Percentiles rank a stretch among this genome's conserved stretches.
Conservation (phyloP, 2,113 vertebrate species). For the Protobothrops flavoviridis region DNA sequence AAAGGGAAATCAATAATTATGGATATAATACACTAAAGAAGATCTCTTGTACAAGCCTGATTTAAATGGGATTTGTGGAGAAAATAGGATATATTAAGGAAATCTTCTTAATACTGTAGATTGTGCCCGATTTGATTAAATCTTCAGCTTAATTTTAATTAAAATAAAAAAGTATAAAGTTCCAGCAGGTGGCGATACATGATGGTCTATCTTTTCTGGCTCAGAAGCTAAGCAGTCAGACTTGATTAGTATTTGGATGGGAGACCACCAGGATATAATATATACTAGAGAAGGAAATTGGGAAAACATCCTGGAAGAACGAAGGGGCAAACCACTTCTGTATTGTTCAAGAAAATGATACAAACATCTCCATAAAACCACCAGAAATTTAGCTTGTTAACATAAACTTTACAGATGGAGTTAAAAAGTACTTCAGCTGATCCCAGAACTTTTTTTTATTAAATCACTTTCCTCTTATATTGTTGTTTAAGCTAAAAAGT, state of each 20-base stretch:
- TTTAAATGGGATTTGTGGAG: not conserved
- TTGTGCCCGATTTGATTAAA: not conserved
- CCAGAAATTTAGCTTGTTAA: not conserved
- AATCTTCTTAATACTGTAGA: not conserved
- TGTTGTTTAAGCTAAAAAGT: not conserved
- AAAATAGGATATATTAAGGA: not conserved
- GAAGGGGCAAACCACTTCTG: not conserved
- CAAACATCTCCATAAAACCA: not conserved
- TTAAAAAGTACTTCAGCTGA: not conserved
- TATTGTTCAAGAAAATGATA: not conserved
- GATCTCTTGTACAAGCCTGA: not conserved
- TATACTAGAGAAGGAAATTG: not conserved
- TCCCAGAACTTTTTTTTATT: constrained; percentile 23
- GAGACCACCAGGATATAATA: not conserved
- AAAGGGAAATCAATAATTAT: not conserved
- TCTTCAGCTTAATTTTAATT: not conserved
- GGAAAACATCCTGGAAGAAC: not conserved
- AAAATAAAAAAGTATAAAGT: not conserved
- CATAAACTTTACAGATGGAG: not conserved
- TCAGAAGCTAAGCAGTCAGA: not conserved
- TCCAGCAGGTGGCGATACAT: not conserved
- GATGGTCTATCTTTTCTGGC: not conserved
- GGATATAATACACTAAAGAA: not conserved
- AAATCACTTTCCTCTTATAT: not conserved
- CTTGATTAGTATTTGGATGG: not conserved